Evolutionary conservation across 37 sponge, comb jelly and placozoan genomes (phyloP).

Genomic region (Theonella swinhoei): DNA sequence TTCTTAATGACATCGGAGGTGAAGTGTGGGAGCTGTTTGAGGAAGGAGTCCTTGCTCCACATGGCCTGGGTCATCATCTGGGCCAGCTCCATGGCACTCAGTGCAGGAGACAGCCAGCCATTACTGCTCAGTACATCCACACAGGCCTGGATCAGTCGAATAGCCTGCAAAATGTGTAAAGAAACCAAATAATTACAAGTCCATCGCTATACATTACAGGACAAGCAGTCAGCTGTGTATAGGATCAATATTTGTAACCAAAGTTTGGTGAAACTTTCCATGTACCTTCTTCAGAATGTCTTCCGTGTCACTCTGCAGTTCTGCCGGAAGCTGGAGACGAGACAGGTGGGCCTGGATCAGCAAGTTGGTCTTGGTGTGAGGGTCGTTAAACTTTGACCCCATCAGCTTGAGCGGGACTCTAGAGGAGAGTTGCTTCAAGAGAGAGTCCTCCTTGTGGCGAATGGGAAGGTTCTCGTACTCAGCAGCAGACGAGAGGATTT

Average conservation of each 20-base stretch:
- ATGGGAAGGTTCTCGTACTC: constrained; percentile 93
- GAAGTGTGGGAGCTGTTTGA: constrained; percentile 99
- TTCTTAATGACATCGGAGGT: constrained; percentile 88
- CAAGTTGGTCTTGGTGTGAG: constrained; percentile 94
- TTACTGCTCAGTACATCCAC: constrained; percentile 98
- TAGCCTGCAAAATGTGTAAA: constrained; percentile 51
- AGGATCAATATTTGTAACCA: no score
- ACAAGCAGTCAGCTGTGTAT: no score
- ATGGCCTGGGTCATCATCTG: constrained; percentile 99
- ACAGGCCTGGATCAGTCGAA: constrained; percentile 94
- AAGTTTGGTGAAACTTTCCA: no score
- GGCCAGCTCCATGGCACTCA: constrained; percentile 97
- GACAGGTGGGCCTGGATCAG: constrained; percentile 97
- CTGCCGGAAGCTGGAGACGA: constrained; percentile 91
- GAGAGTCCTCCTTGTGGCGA: constrained; percentile 92
- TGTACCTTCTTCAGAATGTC: constrained; percentile 91
- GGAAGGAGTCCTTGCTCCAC: constrained; percentile 97
- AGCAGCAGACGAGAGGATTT: constrained; percentile 91
- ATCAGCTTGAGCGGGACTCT: constrained; percentile 91
- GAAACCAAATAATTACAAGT: no score
- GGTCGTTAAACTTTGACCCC: constrained; percentile 83
- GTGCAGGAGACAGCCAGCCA: constrained; percentile 96
- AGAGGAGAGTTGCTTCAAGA: constrained; percentile 85
- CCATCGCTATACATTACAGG: no score
- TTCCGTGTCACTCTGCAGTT: constrained; percentile 96